Percentiles rank a stretch among this genome's conserved stretches.
Conservation (phyloP, 2,888 invertebrate species). For the Apamea sordens region DNA sequence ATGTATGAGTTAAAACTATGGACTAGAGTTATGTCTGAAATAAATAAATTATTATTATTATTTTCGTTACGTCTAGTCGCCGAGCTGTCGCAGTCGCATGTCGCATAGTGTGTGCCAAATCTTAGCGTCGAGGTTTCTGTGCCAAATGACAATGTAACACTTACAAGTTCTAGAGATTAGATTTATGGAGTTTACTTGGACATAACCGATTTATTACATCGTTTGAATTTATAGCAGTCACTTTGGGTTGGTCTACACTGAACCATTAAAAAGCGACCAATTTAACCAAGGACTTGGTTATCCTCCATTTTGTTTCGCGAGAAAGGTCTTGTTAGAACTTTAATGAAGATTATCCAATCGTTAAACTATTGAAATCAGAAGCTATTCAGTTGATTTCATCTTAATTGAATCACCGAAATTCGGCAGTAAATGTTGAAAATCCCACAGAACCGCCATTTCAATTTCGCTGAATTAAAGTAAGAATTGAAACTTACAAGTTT, state of each 20-base stretch:
- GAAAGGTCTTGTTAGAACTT: background rate
- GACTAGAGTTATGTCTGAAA: no score
- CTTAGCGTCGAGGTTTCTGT: background rate
- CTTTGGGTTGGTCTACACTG: constrained; percentile 12
- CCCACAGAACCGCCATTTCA: background rate
- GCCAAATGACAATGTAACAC: background rate
- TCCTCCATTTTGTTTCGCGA: background rate
- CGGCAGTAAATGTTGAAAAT: background rate
- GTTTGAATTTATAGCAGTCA: constrained; percentile 57
- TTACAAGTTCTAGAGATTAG: constrained; percentile 49
- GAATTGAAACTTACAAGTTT: background rate
- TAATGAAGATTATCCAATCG: constrained; percentile 9
- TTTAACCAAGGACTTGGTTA: background rate
- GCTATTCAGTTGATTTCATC: constrained; percentile 11
- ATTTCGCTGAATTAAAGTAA: background rate
- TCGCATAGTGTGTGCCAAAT: background rate
- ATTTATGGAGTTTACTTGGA: constrained; percentile 55
- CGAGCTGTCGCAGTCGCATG: background rate
- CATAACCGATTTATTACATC: constrained; percentile 44
- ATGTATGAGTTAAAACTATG: no score
- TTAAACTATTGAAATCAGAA: constrained; percentile 23
- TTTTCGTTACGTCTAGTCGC: no score
- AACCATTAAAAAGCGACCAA: background rate
- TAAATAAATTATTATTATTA: no score
- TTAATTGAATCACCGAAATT: background rate